Conservation (phyloP, 1,140 invertebrate genomes). For the Papilio glaucus region DNA sequence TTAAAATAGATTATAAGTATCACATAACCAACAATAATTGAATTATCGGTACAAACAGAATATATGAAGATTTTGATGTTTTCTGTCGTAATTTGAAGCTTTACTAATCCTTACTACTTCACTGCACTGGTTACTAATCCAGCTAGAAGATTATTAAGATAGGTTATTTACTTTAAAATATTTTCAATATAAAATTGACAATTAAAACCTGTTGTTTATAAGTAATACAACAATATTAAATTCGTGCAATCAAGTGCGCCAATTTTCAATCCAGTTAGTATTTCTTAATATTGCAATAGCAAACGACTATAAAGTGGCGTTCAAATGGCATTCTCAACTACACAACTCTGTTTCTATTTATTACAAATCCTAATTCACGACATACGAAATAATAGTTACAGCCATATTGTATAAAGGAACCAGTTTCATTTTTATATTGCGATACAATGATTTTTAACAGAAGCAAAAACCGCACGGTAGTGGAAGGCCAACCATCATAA, state of each 20-base stretch:
- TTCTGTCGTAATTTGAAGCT: no score
- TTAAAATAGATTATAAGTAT: no score
- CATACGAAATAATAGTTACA: constrained; percentile 10
- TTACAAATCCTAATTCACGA: constrained; percentile 25
- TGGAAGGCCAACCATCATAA: no score
- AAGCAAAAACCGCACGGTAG: no score
- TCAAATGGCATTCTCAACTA: constrained; percentile 45
- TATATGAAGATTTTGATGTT: no score
- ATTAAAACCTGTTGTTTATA: constrained; percentile 34
- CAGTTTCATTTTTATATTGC: not conserved
- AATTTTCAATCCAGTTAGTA: constrained; percentile 52
- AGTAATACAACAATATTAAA: constrained; percentile 50
- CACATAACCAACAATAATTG: no score
- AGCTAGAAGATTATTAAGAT: not conserved
- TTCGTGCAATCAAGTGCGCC: constrained; percentile 47
- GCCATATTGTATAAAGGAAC: not conserved
- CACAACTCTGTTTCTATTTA: constrained; percentile 33
- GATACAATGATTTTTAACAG: no score
- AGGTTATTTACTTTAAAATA: not conserved
- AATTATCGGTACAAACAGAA: no score
- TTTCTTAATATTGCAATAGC: constrained; percentile 59
- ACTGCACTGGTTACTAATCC: not conserved
- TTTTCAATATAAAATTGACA: not conserved
- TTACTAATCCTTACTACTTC: no score
- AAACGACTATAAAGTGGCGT: constrained; percentile 47